Conservation (phyloP, 2,113 vertebrate genomes). For the Antidorcas marsupialis region DNA sequence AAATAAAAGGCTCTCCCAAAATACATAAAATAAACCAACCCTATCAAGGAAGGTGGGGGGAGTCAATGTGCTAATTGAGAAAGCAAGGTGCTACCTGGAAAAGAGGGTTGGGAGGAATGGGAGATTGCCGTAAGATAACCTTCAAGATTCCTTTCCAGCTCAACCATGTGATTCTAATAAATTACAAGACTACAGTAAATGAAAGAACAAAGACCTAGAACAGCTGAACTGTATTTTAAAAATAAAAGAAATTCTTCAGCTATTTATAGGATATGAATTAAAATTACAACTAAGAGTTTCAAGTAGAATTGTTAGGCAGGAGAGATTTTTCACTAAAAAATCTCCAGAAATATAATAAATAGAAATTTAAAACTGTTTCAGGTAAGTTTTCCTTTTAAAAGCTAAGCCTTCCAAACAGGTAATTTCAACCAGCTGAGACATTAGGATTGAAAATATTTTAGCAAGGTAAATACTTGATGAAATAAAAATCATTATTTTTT, state of each 20-base stretch:
- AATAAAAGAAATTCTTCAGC: not conserved
- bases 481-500: not conserved
- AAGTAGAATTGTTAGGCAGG: not conserved
- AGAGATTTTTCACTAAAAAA: not conserved
- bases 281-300: not conserved
- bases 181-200: not conserved
- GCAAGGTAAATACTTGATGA: not conserved
- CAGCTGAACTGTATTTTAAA: not conserved
- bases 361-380: not conserved
- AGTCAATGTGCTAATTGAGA: not conserved
- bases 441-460: not conserved
- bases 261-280: not conserved
- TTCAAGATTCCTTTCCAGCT: not conserved
- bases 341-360: not conserved
- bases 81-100: not conserved
- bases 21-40: not conserved
- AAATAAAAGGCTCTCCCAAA: not conserved
- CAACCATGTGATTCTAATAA: not conserved
- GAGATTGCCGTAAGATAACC: not conserved
- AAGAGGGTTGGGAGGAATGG: no score
- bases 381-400: constrained; percentile 12
- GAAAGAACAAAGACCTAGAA: not conserved
- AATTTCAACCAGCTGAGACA: constrained; percentile 17
- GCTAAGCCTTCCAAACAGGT: not conserved
- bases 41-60: not conserved